Percentiles rank a stretch among this genome's conserved stretches.
Conservation (phyloP, 2,113 vertebrate species). For the Sorex fumeus region DNA sequence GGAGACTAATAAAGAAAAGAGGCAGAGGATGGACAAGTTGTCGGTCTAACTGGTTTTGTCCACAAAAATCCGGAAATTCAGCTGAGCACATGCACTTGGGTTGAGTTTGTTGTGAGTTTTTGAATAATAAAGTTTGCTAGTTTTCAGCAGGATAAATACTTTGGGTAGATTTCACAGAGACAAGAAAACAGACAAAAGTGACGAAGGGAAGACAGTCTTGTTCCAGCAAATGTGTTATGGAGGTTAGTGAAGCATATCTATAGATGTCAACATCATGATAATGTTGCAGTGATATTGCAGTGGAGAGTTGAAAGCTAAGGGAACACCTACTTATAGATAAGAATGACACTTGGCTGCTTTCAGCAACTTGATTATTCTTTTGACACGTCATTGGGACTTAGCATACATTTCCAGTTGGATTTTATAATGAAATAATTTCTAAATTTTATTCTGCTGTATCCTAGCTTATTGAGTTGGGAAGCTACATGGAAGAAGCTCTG, state of each 20-base stretch:
- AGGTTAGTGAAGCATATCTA: neutral
- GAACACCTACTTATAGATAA: neutral
- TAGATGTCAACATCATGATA: neutral
- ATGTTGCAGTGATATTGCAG: neutral
- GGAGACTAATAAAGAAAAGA: neutral
- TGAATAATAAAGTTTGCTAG: neutral
- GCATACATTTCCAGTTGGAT: neutral
- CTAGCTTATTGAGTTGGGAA: neutral
- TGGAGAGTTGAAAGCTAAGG: neutral
- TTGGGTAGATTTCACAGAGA: neutral
- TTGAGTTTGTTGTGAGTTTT: neutral
- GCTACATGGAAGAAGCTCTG: neutral
- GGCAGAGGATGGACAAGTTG: neutral
- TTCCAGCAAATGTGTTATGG: neutral
- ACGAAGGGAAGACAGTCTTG: neutral
- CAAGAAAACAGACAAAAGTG: neutral
- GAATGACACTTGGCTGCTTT: neutral
- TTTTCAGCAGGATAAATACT: neutral
- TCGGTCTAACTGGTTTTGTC: slow-evolving; percentile 13
- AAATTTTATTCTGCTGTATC: neutral
- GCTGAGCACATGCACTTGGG: neutral
- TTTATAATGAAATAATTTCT: slow-evolving; percentile 1
- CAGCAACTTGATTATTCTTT: neutral
- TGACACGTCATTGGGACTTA: neutral
- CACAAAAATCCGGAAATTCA: neutral